Percentiles rank a stretch among this genome's conserved stretches.
These are phyloP conservation scores for Penaeus chinensis DNA, from an alignment of 1,140 invertebrate species.

Conservation along the genomic window DNA sequence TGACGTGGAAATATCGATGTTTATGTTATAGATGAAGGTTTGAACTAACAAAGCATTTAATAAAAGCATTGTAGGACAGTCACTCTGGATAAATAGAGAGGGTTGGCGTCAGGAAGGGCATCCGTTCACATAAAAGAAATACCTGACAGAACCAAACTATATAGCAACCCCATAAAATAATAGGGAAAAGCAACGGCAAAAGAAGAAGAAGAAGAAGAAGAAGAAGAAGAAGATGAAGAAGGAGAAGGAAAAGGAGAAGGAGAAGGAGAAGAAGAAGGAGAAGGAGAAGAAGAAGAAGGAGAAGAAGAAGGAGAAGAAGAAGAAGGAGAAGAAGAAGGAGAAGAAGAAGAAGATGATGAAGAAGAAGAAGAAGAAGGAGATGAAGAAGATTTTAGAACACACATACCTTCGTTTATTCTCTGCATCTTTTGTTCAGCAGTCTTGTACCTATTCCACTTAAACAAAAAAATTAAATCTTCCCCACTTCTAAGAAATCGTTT, in stretches of 20 bases:
- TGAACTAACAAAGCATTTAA: too few species aligned
- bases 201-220: slow-evolving; percentile 56
- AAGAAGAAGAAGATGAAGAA: slow-evolving; percentile 68
- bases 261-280: slow-evolving; percentile 43
- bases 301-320: slow-evolving; percentile 66
- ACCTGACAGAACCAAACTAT: too few species aligned
- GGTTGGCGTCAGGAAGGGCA: too few species aligned
- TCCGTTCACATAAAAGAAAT: too few species aligned
- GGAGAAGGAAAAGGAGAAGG: not conserved
- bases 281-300: slow-evolving; percentile 65
- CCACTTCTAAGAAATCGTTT: not conserved
- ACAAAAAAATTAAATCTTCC: not conserved
- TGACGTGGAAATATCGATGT: too few species aligned
- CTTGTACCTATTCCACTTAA: not conserved
- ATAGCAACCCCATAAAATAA: too few species aligned
- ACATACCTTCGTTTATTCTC: not conserved
- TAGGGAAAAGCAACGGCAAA: slow-evolving; percentile 42
- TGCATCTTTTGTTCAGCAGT: not conserved
- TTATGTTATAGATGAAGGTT: too few species aligned
- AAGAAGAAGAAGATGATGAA: slow-evolving; percentile 68
- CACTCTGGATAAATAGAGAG: too few species aligned
- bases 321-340: not conserved
- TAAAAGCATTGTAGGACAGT: too few species aligned
- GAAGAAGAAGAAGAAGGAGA: slow-evolving; percentile 52
- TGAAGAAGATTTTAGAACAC: not conserved